phyloP scores from a whole-genome alignment of 2,113 vertebrate species.

The Zootoca vivipara region DNA sequence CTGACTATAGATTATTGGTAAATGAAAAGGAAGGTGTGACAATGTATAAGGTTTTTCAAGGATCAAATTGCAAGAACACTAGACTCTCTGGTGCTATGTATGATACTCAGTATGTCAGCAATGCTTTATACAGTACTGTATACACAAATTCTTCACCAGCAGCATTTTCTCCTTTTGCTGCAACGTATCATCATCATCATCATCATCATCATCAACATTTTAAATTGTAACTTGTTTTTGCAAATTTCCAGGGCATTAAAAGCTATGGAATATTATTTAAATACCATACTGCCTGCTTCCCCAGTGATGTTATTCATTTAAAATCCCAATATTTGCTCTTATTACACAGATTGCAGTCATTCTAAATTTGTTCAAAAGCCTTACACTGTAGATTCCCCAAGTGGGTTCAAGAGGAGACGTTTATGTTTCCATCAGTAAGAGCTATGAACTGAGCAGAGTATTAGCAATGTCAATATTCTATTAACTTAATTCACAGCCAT shows the following conservation, averaged over 20 bases:
- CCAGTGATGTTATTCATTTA: not conserved
- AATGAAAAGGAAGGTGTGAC: not conserved
- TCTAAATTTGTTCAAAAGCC: not conserved
- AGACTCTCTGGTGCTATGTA: not conserved
- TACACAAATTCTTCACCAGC: not conserved
- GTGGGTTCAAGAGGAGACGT: not conserved
- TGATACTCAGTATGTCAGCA: not conserved
- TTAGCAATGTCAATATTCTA: not conserved
- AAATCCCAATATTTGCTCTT: slow-evolving; percentile 6
- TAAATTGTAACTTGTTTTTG: not conserved
- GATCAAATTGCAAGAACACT: not conserved
- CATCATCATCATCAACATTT: not conserved
- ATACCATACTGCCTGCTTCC: not conserved
- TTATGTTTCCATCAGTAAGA: slow-evolving; percentile 1
- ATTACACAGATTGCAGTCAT: not conserved
- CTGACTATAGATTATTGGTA: not conserved
- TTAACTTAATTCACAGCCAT: not conserved
- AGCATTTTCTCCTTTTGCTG: not conserved
- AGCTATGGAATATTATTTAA: not conserved
- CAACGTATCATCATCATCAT: not conserved
- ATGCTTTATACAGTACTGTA: not conserved
- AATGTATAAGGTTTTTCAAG: not conserved
- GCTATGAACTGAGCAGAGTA: not conserved
- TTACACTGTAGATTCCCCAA: not conserved
- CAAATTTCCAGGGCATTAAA: not conserved